Base-by-base conservation (phyloP, 2,888 invertebrate genomes). In the Pandemis corylana region DNA sequence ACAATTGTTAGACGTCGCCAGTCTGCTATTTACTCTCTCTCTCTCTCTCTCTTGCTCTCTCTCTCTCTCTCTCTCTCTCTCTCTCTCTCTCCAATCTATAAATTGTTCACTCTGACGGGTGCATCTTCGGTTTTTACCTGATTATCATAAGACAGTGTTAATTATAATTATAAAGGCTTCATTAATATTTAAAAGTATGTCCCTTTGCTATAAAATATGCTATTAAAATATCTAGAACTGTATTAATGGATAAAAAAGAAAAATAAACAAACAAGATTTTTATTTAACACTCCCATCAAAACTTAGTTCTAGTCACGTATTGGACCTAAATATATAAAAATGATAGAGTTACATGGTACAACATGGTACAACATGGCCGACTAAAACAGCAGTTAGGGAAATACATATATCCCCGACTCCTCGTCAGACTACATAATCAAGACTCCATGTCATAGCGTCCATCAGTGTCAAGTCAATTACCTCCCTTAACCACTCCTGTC, bases 141-240 rank as follows among this genome's bases (percentile, higher is more conserved):
- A 28, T 59, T 59, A 56, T 56, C 28, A 59, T 59, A 59, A 28
- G 28, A 28, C 7, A 10, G 28, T 12, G 20, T 59, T 59, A 28
- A 59, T 59, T 28, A 59, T 59, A 28, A 59, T 59, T 28, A 59
- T 28, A 5, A 5, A 28, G 28, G 10, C 13, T 49, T 51, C 59
- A 28, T 59, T 59, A 59, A 59, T 59, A 59, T 28, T 59, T 12
- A 20, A 12, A 59, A 59, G 20, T 56, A 4, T 20, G 5, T 20
- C 20, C 7, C 10, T 15, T 59, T 28, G 59, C 59, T 59, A 59
- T 59, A 12, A 59, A n/a, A n/a, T n/a, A n/a, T n/a, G n/a, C n/a
- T n/a, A 59, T 59, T 59, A 59, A 20, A 59, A 59, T 59, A 59
- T 59, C 28, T 20, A 20, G 2, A 56, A 56, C 53, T 59, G 28